Base-by-base conservation (phyloP, 2,113 vertebrate genomes). In the Tympanuchus pallidicinctus region DNA sequence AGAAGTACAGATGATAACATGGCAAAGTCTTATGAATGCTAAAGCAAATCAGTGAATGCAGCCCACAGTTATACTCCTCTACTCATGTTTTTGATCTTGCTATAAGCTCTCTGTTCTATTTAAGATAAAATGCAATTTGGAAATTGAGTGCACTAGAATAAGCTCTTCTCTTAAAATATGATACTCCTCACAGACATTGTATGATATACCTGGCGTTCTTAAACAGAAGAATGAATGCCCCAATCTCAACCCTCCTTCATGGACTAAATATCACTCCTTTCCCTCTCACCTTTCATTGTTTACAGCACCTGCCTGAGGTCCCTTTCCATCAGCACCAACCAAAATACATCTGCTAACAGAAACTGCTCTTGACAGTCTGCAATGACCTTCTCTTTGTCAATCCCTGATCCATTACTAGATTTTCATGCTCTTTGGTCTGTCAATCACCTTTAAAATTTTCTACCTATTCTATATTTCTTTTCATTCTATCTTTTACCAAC, bases 1-100 rank as follows among this genome's bases (percentile, higher is more conserved):
- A 24, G 45, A 18, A 30, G 17, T 32, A 57, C 61, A 48, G 52
- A 3, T 24, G 38, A 4, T 18, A 14, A 18, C 0, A 1, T 17
- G 13, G 32, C 50, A 21, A 34, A 17, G 38, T 25, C 59, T 66
- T 38, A n/a, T 3, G 6, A 78, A 18, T 11, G 25, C 10, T 8
- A 10, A 30, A 61, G 34, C 5, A 73, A 52, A 76, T 3, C 7
- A 11, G 3, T 22, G 50, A 69, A 57, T 27, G 17, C 4, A 27
- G 5, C 15, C 10, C 47, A 38, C 1, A 12, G 14, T 42, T 59
- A 9, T 4, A 14, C 2, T 59, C 11, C 34, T 27, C 25, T 40
- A 50, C 21, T 4, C 13, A 1, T 5, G 6, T 57, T 81, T 25
- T 32, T 30, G 42, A 17, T 22, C 18, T 56, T 69, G 34, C 65